Evolutionary conservation across 1,140 invertebrate genomes (phyloP).

Genomic region (Bradysia coprophila): DNA sequence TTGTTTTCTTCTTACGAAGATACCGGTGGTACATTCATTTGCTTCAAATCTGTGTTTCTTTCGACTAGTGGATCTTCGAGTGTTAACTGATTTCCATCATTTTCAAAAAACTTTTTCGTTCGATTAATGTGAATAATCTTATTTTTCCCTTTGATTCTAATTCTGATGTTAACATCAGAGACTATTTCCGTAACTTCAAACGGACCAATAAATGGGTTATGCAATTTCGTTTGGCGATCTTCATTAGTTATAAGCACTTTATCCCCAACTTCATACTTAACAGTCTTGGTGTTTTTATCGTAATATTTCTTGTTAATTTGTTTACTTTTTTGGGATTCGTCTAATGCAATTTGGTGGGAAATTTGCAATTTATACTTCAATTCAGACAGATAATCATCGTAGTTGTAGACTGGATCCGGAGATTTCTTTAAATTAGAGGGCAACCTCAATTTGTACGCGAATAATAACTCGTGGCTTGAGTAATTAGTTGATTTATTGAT

Average conservation of each 20-base stretch:
- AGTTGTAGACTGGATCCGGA: not conserved
- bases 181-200: not conserved
- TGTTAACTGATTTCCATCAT: no score
- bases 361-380: no score
- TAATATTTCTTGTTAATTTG: not conserved
- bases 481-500: not conserved
- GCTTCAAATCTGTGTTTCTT: no score
- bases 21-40: no score
- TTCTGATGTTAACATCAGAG: not conserved
- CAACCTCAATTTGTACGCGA: not conserved
- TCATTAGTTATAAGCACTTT: not conserved
- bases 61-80: no score
- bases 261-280: not conserved
- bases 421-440: not conserved
- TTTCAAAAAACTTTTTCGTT: not conserved
- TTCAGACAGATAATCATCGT: not conserved
- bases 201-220: not conserved
- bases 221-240: not conserved
- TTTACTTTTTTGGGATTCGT: not conserved
- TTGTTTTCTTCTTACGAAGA: no score
- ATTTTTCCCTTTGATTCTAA: not conserved
- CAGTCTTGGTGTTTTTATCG: not conserved
- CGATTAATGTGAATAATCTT: not conserved
- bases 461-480: not conserved
- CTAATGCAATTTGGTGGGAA: not conserved